Conservation (phyloP, 2,888 invertebrate species). For the Nemoura dubitans region DNA sequence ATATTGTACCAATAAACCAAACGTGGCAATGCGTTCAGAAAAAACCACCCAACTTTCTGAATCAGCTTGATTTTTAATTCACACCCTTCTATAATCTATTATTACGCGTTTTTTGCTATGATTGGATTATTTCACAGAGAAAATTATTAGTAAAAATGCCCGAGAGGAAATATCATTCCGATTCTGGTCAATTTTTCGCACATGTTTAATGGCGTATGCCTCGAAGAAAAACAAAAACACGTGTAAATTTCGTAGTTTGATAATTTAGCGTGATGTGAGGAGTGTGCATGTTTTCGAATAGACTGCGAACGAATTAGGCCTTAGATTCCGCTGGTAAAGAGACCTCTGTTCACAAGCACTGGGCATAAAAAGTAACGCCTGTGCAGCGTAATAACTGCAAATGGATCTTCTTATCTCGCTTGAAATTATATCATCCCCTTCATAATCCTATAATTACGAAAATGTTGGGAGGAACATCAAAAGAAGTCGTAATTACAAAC, state of each 20-base stretch:
- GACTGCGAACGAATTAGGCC: background rate
- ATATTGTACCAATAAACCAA: background rate
- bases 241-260: background rate
- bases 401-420: background rate
- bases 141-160: conserved; percentile 2
- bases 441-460: background rate
- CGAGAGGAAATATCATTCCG: background rate
- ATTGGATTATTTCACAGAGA: conserved; percentile 12
- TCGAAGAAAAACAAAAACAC: background rate
- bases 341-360: background rate
- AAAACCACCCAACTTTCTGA: background rate
- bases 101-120: background rate
- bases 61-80: conserved; percentile 12
- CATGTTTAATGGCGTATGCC: background rate
- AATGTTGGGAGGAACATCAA: background rate
- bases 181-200: background rate
- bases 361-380: background rate
- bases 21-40: background rate
- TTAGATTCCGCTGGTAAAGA: background rate
- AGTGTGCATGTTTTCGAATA: background rate
- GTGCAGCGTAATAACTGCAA: background rate
- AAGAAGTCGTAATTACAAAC: conserved; percentile 7
- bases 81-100: conserved; percentile 12
- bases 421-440: background rate
- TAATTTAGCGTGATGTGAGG: too few species aligned